These are phyloP conservation scores for Geotrypetes seraphini DNA, from an alignment of 2,797 vertebrate species.

Conservation along the genomic window DNA sequence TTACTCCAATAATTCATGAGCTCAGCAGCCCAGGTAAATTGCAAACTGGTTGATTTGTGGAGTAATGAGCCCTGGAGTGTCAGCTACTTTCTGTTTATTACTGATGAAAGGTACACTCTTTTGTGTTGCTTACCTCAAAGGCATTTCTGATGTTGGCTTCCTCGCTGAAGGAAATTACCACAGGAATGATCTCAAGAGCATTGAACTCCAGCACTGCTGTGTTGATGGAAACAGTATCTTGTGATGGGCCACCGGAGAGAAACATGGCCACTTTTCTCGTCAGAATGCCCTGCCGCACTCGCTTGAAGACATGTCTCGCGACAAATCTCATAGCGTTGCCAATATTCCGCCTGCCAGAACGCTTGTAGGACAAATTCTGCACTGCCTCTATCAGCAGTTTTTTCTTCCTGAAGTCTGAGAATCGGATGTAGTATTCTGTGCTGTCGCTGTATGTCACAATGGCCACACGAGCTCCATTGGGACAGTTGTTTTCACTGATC, in stretches of 20 bases:
- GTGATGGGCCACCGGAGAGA: constrained; percentile 44
- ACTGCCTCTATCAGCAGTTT: constrained; percentile 48
- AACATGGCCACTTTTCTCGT: constrained; percentile 74
- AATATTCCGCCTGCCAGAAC: constrained; percentile 47
- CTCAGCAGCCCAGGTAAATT: too few relatives aligned
- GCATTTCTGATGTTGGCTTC: constrained; percentile 36
- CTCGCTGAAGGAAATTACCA: constrained; percentile 56
- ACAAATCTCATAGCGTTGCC: constrained; percentile 72
- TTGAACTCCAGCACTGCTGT: constrained; percentile 67
- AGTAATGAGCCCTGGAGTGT: too few relatives aligned
- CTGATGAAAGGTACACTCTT: constrained; percentile 45
- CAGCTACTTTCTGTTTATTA: too few relatives aligned
- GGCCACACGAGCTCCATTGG: constrained; percentile 62
- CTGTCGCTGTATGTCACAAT: constrained; percentile 57
- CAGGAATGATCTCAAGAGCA: constrained; percentile 51
- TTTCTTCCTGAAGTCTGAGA: constrained; percentile 60
- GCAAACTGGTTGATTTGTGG: too few relatives aligned
- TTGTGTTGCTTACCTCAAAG: constrained; percentile 51
- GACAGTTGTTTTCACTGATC: constrained; percentile 73
- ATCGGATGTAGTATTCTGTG: constrained; percentile 64
- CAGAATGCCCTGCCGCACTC: constrained; percentile 51
- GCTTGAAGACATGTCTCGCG: constrained; percentile 72
- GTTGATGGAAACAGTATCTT: constrained; percentile 34
- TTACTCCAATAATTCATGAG: too few relatives aligned
- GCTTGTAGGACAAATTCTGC: constrained; percentile 51